phyloP scores from a whole-genome alignment of 2,797 vertebrate genomes.

The Oryzias dopingdopingensis region DNA sequence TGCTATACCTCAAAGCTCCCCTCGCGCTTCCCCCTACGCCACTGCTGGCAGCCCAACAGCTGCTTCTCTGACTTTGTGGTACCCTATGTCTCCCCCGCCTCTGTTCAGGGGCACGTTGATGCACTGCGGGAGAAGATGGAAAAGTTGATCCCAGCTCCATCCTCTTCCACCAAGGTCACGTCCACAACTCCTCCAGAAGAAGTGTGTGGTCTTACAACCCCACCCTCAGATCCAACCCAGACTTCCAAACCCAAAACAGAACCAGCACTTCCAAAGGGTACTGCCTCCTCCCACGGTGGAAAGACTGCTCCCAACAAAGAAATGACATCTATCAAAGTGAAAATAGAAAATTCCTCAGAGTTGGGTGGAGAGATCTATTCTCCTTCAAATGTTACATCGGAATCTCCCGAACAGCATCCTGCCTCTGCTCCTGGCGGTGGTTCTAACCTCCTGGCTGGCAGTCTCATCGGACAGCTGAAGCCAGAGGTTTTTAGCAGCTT shows the following conservation, averaged over 20 bases:
- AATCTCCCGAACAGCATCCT: constrained; percentile 46
- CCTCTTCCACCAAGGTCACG: constrained; percentile 36
- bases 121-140: constrained; percentile 86
- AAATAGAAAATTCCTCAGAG: constrained; percentile 37
- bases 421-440: constrained; percentile 27
- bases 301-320: constrained; percentile 47
- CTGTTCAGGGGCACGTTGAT: constrained; percentile 84
- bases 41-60: constrained; percentile 65
- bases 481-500: constrained; percentile 90
- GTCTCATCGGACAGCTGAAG: constrained; percentile 88
- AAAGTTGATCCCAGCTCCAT: constrained; percentile 71
- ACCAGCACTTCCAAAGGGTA: constrained; percentile 26
- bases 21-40: constrained; percentile 69
- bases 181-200: constrained; percentile 40
- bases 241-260: constrained; percentile 52
- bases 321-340: constrained; percentile 28
- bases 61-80: constrained; percentile 86
- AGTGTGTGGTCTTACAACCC: constrained; percentile 37
- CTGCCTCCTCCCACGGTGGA: constrained; percentile 27
- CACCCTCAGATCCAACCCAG: constrained; percentile 26
- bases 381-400: constrained; percentile 57
- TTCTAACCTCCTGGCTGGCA: constrained; percentile 65
- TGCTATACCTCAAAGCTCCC: constrained; percentile 76
- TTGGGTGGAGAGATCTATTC: constrained; percentile 55
- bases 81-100: constrained; percentile 78